Conservation (phyloP, 2,888 invertebrate species). For the Odiellus spinosus region DNA sequence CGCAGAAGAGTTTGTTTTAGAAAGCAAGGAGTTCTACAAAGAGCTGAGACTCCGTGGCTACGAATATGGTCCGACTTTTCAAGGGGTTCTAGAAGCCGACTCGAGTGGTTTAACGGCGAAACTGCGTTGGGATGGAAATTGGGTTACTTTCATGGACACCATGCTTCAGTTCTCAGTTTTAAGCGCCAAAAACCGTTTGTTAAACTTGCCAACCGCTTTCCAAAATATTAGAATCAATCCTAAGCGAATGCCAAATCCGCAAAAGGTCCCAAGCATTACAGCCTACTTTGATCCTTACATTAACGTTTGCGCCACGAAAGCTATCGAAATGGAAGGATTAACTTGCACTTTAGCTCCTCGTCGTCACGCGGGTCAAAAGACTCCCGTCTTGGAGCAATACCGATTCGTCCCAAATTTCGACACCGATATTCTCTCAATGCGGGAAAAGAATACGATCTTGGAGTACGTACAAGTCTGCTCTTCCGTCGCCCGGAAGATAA, state of each 20-base stretch:
- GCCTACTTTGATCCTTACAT: conserved; percentile 54
- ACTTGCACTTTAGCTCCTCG: conserved; percentile 82
- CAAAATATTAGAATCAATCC: conserved; percentile 69
- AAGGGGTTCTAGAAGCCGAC: conserved; percentile 59
- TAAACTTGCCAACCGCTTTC: conserved; percentile 77
- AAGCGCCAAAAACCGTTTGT: conserved; percentile 53
- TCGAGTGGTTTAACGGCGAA: conserved; percentile 44
- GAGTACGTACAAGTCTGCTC: conserved; percentile 19
- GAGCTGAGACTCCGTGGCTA: conserved; percentile 72
- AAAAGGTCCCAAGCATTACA: conserved; percentile 33
- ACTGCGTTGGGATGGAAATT: conserved; percentile 73
- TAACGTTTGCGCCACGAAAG: conserved; percentile 59
- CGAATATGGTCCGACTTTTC: conserved; percentile 64
- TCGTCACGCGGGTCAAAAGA: conserved; percentile 49
- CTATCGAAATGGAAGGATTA: conserved; percentile 71
- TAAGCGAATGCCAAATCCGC: conserved; percentile 37
- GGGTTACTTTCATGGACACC: conserved; percentile 90
- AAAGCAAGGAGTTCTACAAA: conserved; percentile 57
- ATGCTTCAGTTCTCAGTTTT: conserved; percentile 86
- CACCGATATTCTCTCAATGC: conserved; percentile 9
- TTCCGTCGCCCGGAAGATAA: conserved; percentile 14
- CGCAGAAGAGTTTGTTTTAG: conserved; percentile 7
- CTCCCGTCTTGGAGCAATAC: conserved; percentile 70
- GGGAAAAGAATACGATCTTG: conserved; percentile 12
- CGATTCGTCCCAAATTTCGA: conserved; percentile 53